phyloP scores from a whole-genome alignment of 30 jellyfish, hydroid and myxozoan species.

The Turritopsis dohrnii region DNA sequence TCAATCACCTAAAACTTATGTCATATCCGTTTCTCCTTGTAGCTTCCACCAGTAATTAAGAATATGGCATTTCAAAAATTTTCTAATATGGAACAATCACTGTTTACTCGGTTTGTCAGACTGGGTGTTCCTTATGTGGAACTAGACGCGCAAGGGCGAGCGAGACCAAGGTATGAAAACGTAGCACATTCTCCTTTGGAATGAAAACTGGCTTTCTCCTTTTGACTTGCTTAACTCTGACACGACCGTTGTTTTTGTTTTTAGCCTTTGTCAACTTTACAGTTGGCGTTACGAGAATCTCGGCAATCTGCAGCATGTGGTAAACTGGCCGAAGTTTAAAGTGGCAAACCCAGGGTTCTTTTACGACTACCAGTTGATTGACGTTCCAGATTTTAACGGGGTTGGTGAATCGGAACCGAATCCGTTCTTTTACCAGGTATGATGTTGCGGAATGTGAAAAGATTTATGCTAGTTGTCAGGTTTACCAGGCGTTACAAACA shows the following conservation, averaged over 20 bases:
- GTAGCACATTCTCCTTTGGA: not conserved
- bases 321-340: constrained; percentile 49
- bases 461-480: not conserved
- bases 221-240: not conserved
- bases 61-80: constrained; percentile 97
- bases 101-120: constrained; percentile 86
- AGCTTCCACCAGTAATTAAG: constrained; percentile 98
- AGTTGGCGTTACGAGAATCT: constrained; percentile 86
- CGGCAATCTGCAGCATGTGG: constrained; percentile 76
- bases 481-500: not conserved
- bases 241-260: not conserved
- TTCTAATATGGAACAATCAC: constrained; percentile 97
- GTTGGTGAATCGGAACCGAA: constrained; percentile 97
- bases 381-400: constrained; percentile 88
- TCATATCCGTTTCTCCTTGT: not conserved
- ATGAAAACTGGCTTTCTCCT: not conserved
- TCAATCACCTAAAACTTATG: not conserved
- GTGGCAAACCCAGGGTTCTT: constrained; percentile 82
- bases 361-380: constrained; percentile 82
- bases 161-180: constrained; percentile 78
- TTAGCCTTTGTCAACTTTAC: constrained; percentile 72
- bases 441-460: too few species aligned
- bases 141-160: constrained; percentile 99
- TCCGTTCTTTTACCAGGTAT: constrained; percentile 84
- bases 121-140: constrained; percentile 97